phyloP scores from a whole-genome alignment of 2,888 invertebrate genomes.

The Nemotelus pantherinus region DNA sequence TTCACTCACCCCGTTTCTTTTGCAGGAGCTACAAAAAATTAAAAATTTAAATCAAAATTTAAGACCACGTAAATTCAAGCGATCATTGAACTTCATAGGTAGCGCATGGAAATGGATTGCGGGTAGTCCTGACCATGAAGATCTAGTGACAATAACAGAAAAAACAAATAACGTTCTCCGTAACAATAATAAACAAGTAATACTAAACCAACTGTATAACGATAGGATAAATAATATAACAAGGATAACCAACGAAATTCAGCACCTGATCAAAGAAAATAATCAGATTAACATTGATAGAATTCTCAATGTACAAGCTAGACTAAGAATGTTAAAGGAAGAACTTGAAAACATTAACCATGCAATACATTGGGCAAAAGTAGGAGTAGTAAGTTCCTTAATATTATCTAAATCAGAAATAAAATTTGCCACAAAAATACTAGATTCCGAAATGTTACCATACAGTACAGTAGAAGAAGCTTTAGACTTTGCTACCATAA shows the following conservation, averaged over 20 bases:
- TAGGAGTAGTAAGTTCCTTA: too few relatives aligned
- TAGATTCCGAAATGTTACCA: not conserved
- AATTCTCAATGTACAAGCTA: slow-evolving; percentile 13
- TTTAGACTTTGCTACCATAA: too few relatives aligned
- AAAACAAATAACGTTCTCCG: too few relatives aligned
- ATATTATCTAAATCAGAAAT: too few relatives aligned
- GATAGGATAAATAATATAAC: not conserved
- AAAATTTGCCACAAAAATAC: not conserved
- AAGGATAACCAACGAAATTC: slow-evolving; percentile 3
- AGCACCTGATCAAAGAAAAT: not conserved
- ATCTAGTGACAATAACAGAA: too few relatives aligned
- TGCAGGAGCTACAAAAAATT: not conserved
- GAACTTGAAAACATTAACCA: not conserved
- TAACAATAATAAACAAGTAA: too few relatives aligned
- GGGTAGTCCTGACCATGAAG: not conserved
- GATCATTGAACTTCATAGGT: slow-evolving; percentile 19
- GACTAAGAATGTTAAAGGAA: not conserved
- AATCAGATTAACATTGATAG: not conserved
- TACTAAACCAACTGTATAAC: not conserved
- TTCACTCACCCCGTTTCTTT: not conserved
- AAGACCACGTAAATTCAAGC: slow-evolving; percentile 15
- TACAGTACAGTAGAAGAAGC: too few relatives aligned
- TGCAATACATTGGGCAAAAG: not conserved
- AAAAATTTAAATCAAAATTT: slow-evolving; percentile 6
- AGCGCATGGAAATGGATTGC: not conserved